Conservation (phyloP, 2,797 vertebrate genomes). For the Epinephelus coioides region DNA sequence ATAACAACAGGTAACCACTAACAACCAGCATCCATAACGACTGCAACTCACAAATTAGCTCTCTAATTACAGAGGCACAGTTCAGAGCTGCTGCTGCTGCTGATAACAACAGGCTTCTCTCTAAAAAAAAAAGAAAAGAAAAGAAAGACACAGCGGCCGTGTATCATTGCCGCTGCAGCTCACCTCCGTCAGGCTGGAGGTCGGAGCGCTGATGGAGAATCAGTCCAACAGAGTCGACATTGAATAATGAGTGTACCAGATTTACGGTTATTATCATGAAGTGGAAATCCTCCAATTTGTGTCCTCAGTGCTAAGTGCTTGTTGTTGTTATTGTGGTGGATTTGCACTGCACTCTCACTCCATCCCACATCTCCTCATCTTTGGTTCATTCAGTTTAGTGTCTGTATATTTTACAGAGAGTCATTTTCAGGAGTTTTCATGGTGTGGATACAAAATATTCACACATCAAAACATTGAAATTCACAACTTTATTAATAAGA, state of each 20-base stretch:
- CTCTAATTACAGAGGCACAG: conserved; percentile 81
- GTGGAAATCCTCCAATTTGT: neutral
- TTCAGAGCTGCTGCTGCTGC: conserved; percentile 64
- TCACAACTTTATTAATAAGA: too few relatives aligned
- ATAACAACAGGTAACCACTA: conserved; percentile 88
- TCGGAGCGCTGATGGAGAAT: neutral
- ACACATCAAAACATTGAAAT: too few relatives aligned
- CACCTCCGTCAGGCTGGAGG: neutral
- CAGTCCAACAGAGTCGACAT: neutral
- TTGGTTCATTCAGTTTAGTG: too few relatives aligned
- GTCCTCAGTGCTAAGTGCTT: neutral
- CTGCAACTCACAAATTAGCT: conserved; percentile 75
- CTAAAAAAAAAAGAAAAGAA: neutral
- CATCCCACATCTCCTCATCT: too few relatives aligned
- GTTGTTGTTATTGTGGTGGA: neutral
- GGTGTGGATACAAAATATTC: too few relatives aligned
- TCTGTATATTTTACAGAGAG: too few relatives aligned
- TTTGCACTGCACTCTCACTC: neutral
- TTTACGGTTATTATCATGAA: neutral
- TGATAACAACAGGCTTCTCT: conserved; percentile 47
- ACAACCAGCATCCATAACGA: conserved; percentile 80
- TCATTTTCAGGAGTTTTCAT: too few relatives aligned
- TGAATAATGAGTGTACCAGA: neutral
- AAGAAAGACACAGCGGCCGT: neutral
- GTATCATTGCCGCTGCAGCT: neutral